Evolutionary conservation across 2,113 vertebrate genomes (phyloP).

Genomic region (Dolichotis patagonum): DNA sequence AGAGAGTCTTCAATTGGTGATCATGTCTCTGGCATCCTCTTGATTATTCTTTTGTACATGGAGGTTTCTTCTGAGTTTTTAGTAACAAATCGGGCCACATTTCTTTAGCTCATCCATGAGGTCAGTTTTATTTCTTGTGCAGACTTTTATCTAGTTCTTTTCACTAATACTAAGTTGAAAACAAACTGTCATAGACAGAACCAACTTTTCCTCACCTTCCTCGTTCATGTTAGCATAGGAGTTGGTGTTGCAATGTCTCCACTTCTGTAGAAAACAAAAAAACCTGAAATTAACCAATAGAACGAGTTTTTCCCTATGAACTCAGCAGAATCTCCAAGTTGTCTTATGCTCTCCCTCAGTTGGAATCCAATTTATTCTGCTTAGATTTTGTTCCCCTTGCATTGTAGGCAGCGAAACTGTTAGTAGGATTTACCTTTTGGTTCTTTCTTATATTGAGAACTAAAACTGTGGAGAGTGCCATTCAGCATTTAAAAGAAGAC

Average conservation of each 20-base stretch:
- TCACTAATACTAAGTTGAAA: background rate
- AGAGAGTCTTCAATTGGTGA: background rate
- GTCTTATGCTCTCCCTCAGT: background rate
- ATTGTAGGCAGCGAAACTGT: background rate
- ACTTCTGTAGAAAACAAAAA: background rate
- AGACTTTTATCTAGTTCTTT: constrained; percentile 13
- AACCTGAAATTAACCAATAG: background rate
- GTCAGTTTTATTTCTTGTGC: constrained; percentile 15
- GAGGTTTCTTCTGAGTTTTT: constrained; percentile 10
- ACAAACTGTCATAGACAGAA: background rate
- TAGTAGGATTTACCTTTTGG: background rate
- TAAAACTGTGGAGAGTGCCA: background rate
- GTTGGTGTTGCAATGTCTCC: background rate
- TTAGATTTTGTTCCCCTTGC: background rate
- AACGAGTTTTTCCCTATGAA: background rate
- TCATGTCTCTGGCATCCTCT: background rate
- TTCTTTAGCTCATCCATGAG: background rate
- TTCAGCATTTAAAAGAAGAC: constrained; percentile 48
- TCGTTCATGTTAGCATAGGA: background rate
- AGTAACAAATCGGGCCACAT: background rate
- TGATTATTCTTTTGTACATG: background rate
- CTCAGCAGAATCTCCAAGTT: background rate
- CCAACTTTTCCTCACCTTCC: background rate
- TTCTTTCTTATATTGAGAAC: background rate
- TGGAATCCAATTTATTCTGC: background rate